Conservation (phyloP, 2,113 vertebrate species). For the Phoxinus phoxinus region DNA sequence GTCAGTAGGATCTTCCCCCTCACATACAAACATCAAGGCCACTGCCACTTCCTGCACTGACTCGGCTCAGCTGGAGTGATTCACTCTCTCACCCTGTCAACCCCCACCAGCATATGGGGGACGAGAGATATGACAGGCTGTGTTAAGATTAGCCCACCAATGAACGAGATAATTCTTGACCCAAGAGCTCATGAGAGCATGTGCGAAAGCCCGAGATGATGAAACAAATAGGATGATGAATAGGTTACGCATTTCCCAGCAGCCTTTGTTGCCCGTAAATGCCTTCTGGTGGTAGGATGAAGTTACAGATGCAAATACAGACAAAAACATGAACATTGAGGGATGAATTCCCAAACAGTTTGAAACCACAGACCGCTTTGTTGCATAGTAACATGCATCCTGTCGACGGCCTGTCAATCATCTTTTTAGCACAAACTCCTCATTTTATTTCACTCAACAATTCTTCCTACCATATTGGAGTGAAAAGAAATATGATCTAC, state of each 20-base stretch:
- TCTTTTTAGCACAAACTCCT: background rate
- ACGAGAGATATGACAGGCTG: slow-evolving; percentile 7
- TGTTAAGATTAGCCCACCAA: slow-evolving; percentile 24
- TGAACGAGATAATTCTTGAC: slow-evolving; percentile 28
- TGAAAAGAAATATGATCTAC: background rate
- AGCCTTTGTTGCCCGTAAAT: background rate
- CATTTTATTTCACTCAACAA: background rate
- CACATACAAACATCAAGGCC: slow-evolving; percentile 32
- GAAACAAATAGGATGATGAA: slow-evolving; percentile 12
- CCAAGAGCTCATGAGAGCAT: background rate
- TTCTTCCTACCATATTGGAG: background rate
- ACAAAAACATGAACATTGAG: background rate
- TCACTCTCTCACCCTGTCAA: background rate
- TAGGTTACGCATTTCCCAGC: background rate
- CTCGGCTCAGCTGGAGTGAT: slow-evolving; percentile 31
- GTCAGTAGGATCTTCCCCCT: slow-evolving; percentile 23
- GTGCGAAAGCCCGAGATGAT: background rate
- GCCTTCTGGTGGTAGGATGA: background rate
- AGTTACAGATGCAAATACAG: background rate
- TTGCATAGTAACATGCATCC: background rate
- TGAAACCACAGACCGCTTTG: background rate
- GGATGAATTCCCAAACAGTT: background rate
- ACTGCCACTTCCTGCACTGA: background rate
- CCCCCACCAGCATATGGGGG: background rate
- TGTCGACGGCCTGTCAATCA: background rate